Conservation (phyloP, 2,113 vertebrate species). For the Muntiacus muntjak region DNA sequence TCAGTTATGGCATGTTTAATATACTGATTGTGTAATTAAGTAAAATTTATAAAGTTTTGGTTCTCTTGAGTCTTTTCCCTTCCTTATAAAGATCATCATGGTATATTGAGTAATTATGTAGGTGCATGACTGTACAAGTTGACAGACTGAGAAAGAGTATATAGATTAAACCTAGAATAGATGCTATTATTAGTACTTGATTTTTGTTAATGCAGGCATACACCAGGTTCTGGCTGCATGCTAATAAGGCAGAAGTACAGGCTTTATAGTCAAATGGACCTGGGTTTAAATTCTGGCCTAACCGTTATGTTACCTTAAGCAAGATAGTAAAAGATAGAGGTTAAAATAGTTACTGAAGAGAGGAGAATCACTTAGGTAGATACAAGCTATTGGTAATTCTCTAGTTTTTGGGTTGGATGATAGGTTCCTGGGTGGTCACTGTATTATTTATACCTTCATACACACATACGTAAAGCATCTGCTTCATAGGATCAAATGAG, state of each 20-base stretch:
- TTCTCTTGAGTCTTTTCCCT: background rate
- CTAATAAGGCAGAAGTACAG: background rate
- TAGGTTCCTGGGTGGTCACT: background rate
- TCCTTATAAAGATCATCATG: background rate
- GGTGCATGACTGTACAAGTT: background rate
- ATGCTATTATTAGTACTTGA: background rate
- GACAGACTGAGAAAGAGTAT: background rate
- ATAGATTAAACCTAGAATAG: background rate
- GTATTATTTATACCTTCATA: background rate
- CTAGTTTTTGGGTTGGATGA: background rate
- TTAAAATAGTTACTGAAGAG: background rate
- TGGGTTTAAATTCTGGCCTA: constrained; percentile 10
- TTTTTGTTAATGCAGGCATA: background rate
- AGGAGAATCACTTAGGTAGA: background rate
- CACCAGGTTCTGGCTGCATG: background rate
- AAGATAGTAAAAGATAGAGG: background rate
- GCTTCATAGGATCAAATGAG: background rate
- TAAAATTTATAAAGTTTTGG: background rate
- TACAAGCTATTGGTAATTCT: background rate
- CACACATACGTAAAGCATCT: background rate
- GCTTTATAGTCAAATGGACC: background rate
- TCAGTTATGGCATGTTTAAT: background rate
- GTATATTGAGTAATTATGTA: background rate
- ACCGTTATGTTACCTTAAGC: background rate
- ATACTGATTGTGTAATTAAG: background rate